A percentile compares a stretch with the other conserved stretches of the same genome.
Conservation (phyloP, 2,797 vertebrate genomes). For the Clarias fuscus region DNA sequence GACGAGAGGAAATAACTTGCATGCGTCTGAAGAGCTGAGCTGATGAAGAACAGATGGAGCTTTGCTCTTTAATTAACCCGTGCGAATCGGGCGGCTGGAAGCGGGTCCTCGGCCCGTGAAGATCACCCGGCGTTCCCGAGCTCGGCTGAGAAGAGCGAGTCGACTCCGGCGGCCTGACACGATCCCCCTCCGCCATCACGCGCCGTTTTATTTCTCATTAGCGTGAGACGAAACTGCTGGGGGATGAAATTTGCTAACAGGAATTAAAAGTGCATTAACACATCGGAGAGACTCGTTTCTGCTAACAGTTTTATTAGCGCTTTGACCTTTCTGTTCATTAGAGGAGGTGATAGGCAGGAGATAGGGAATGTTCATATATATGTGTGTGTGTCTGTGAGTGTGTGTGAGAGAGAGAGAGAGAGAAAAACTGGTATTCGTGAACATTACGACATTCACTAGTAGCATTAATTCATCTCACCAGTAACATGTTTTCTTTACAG, state of each 20-base stretch:
- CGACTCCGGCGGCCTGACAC: constrained; percentile 39
- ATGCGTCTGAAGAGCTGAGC: constrained; percentile 60
- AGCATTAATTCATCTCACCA: constrained; percentile 1
- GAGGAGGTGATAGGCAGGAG: constrained; percentile 69
- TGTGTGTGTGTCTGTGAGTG: background rate
- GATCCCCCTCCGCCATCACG: constrained; percentile 65
- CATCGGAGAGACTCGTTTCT: constrained; percentile 84
- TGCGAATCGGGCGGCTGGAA: constrained; percentile 80
- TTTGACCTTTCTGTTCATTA: constrained; percentile 87
- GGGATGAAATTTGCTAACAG: constrained; percentile 88
- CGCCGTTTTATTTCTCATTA: constrained; percentile 87
- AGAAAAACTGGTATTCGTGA: background rate
- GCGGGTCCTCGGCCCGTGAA: constrained; percentile 81
- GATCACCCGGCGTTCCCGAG: constrained; percentile 71
- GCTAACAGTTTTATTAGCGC: constrained; percentile 87
- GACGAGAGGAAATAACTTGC: background rate
- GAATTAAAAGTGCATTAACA: constrained; percentile 89
- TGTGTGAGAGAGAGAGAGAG: background rate
- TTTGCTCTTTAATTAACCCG: constrained; percentile 86
- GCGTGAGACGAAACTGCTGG: constrained; percentile 80
- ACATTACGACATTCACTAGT: background rate
- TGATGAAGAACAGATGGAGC: constrained; percentile 85
- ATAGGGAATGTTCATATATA: constrained; percentile 44
- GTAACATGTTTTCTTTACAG: too few species aligned
- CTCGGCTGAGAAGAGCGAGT: constrained; percentile 63